Base-by-base conservation (phyloP, 2,113 vertebrate species). In the Pseudorectes ferrugineus region DNA sequence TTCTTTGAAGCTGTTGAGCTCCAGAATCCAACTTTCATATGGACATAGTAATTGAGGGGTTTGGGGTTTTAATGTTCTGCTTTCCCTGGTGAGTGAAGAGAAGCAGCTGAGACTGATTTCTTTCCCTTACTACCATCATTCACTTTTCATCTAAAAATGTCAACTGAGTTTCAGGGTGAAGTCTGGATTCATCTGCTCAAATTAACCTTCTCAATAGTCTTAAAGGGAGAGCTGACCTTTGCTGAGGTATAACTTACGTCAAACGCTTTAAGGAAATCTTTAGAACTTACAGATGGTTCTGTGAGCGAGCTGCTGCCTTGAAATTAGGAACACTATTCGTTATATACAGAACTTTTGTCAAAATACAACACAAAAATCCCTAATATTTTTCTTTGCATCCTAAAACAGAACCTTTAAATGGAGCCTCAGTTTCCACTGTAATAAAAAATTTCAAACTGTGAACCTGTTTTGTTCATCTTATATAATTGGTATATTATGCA, bases 71-170 rank as follows among this genome's bases (percentile, higher is more conserved):
- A 22, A 20, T 20, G 21, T 75, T 66, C 38, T 71, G 33, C 59
- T 82, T 74, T 20, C 21, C 10, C 26, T 43, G 11, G 21, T 79
- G 54, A 46, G 46, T 46, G 61, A 76, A 18, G 25, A 68, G 49
- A 61, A 85, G 22, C 36, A 58, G 52, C 80, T 84, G 59, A 73
- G 74, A 42, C 85, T 33, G 58, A 66, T 43, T 91, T 76, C 48
- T 59, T 25, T 42, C 16, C 73, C 19, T 73, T 33, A 51, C 70
- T 31, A 22, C 46, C 74, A 85, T 85, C 81, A 77, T 42, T 92
- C 72, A 93, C 24, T 63, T 82, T 92, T 76, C 54, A 94, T 93
- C 94, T 96, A 79, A 96, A 97, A 97, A 95, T 94, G 85, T 89
- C 92, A 96, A 19, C 77, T 26, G 55, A 85, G 42, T 92, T 95